A percentile compares a stretch with the other conserved stretches of the same genome.
Evolutionary conservation across 2,113 vertebrate genomes (phyloP).

Genomic region (Callaeas wilsoni): DNA sequence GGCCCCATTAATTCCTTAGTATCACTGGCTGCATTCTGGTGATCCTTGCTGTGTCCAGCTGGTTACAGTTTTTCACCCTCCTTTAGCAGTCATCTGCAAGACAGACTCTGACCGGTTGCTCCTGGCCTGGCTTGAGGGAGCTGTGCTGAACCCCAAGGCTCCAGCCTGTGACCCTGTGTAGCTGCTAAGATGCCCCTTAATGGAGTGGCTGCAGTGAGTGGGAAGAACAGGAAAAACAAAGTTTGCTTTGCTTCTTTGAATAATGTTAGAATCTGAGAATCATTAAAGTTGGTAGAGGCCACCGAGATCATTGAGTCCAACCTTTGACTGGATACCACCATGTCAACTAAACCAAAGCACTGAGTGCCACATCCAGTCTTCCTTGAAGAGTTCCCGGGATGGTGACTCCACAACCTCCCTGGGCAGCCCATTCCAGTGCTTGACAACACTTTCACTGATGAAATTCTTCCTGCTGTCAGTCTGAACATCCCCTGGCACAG

Average conservation of each 20-base stretch:
- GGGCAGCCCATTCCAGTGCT: not conserved
- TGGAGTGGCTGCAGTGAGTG: accelerated
- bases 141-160: not conserved
- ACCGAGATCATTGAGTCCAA: not conserved
- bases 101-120: not conserved
- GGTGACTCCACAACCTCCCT: not conserved
- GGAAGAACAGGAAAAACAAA: not conserved
- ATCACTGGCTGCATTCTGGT: not conserved
- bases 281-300: not conserved
- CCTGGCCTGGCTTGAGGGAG: not conserved
- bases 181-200: not conserved
- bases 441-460: not conserved
- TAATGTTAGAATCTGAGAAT: not conserved
- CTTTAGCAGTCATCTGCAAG: not conserved
- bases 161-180: not conserved
- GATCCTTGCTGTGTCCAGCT: not conserved
- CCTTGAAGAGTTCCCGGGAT: not conserved
- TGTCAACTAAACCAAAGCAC: not conserved
- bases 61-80: not conserved
- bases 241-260: not conserved
- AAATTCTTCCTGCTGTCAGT: not conserved
- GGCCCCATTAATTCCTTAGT: not conserved
- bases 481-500: not conserved
- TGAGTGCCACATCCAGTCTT: not conserved
- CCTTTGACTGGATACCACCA: not conserved